Percentiles rank a stretch among this genome's conserved stretches.
Evolutionary conservation across 2,113 vertebrate species (phyloP).

Genomic region (Ceyx melanurus): DNA sequence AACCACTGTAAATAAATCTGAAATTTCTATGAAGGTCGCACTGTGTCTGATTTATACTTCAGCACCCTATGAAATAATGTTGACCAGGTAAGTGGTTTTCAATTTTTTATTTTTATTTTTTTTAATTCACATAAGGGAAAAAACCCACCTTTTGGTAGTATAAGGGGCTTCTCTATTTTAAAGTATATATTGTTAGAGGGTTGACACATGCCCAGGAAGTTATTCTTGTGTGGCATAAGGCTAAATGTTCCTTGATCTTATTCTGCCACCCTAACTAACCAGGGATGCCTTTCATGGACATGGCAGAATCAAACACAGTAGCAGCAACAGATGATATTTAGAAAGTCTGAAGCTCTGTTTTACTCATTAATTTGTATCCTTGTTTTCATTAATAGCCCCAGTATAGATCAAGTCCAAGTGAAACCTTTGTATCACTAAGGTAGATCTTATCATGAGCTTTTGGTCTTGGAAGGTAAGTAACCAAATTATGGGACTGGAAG

Average conservation of each 20-base stretch:
- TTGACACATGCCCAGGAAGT: constrained; percentile 38
- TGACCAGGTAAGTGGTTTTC: constrained; percentile 79
- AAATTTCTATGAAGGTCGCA: constrained; percentile 80
- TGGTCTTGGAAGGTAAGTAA: not conserved
- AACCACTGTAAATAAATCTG: constrained; percentile 82
- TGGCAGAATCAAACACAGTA: not conserved
- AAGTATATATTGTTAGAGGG: constrained; percentile 37
- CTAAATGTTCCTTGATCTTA: not conserved
- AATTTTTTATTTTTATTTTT: constrained; percentile 44
- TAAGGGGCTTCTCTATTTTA: constrained; percentile 42
- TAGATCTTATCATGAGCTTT: not conserved
- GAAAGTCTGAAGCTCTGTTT: not conserved
- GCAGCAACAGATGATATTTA: not conserved
- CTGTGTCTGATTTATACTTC: constrained; percentile 76
- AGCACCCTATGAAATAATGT: constrained; percentile 76
- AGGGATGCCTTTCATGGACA: not conserved
- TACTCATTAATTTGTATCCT: not conserved
- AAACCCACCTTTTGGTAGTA: not conserved
- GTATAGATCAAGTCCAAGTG: not conserved
- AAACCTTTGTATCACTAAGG: not conserved
- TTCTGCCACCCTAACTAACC: not conserved
- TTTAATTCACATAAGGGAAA: constrained; percentile 22
- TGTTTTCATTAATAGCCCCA: not conserved
- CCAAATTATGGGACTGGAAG: not conserved
- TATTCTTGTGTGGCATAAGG: not conserved